Conservation (phyloP, 2,113 vertebrate species). For the Dipodomys merriami region DNA sequence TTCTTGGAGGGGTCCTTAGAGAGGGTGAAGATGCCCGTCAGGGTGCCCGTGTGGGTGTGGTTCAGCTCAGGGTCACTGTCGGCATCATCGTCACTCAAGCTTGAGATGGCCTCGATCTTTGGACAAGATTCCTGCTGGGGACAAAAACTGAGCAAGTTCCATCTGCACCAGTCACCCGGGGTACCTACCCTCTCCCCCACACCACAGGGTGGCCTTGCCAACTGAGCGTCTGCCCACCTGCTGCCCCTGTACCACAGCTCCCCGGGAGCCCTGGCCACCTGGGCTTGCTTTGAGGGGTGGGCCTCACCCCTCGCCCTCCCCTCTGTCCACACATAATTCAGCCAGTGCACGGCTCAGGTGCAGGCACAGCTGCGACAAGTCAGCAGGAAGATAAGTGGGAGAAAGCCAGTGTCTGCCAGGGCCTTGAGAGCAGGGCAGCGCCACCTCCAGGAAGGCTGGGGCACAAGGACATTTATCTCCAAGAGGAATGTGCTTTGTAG, state of each 20-base stretch:
- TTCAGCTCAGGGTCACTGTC: constrained; percentile 65
- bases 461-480: not conserved
- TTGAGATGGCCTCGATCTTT: constrained; percentile 89
- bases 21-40: constrained; percentile 65
- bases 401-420: not conserved
- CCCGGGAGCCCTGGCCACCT: too few relatives aligned
- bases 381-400: not conserved
- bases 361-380: not conserved
- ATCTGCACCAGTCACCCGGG: not conserved
- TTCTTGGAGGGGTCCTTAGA: constrained; percentile 31
- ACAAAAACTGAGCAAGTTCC: constrained; percentile 18
- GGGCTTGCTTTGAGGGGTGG: too few relatives aligned
- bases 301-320: too few relatives aligned
- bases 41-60: constrained; percentile 29
- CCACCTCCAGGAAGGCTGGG: too few relatives aligned
- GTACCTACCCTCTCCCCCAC: too few relatives aligned
- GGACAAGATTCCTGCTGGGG: constrained; percentile 79
- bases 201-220: too few relatives aligned
- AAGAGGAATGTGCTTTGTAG: not conserved
- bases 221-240: too few relatives aligned
- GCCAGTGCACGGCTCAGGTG: too few relatives aligned
- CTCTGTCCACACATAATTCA: too few relatives aligned
- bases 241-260: too few relatives aligned
- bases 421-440: too few relatives aligned
- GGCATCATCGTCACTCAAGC: constrained; percentile 57